Percentiles rank a stretch among this genome's conserved stretches.
Conservation (phyloP, 1,140 invertebrate genomes). For the Diachasma alloeum region DNA sequence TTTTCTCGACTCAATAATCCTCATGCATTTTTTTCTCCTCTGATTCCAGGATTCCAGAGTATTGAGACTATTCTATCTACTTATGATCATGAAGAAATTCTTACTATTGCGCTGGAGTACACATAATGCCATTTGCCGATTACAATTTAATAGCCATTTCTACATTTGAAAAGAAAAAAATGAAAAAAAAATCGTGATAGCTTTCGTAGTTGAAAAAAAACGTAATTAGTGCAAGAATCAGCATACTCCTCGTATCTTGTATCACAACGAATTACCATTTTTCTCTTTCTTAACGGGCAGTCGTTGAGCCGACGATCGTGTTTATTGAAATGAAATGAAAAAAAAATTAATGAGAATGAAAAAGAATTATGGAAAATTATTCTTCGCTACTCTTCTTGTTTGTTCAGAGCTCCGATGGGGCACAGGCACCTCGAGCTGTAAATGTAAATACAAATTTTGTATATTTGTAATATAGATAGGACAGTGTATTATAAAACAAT, state of each 20-base stretch:
- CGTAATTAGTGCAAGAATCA: slow-evolving; percentile 35
- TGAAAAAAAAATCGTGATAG: slow-evolving; percentile 35
- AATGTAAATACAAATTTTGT: slow-evolving; percentile 47
- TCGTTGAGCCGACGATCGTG: slow-evolving; percentile 27
- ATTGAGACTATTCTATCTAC: slow-evolving; percentile 37
- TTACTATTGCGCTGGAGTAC: slow-evolving; percentile 37
- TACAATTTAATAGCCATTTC: slow-evolving; percentile 29
- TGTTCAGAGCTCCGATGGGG: slow-evolving; percentile 22
- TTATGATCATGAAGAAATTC: slow-evolving; percentile 36
- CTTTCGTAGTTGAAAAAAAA: slow-evolving; percentile 34
- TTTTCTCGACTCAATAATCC: background rate
- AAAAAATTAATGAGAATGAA: slow-evolving; percentile 4
- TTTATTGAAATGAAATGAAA: slow-evolving; percentile 25
- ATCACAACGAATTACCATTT: slow-evolving; percentile 36
- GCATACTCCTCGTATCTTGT: slow-evolving; percentile 36
- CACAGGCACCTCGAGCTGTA: slow-evolving; percentile 20
- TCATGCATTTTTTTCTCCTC: slow-evolving; percentile 4
- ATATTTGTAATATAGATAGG: slow-evolving; percentile 49
- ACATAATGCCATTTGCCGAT: slow-evolving; percentile 32
- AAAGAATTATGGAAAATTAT: slow-evolving; percentile 18
- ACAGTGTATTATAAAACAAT: slow-evolving; percentile 41
- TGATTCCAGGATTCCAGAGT: slow-evolving; percentile 32
- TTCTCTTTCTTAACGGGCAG: slow-evolving; percentile 33
- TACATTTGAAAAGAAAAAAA: slow-evolving; percentile 27
- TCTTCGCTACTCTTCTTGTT: slow-evolving; percentile 36